Percentiles rank a stretch among this genome's conserved stretches.
phyloP scores from a whole-genome alignment of 2,113 vertebrate genomes.

The Ictalurus furcatus region DNA sequence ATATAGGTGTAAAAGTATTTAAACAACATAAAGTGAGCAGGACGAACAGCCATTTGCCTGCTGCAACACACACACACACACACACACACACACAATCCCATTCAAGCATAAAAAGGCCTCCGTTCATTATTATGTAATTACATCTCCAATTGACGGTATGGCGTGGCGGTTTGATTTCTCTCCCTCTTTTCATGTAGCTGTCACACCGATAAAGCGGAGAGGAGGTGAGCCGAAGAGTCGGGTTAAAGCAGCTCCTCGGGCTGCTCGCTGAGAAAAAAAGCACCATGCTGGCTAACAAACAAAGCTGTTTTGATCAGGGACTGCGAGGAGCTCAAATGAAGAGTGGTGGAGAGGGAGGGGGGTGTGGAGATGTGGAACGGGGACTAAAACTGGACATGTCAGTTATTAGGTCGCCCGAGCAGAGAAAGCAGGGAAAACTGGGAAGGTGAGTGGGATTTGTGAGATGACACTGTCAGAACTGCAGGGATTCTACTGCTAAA shows the following conservation, averaged over 20 bases:
- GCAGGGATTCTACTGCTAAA: conserved; percentile 63
- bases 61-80: conserved; percentile 14
- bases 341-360: conserved; percentile 49
- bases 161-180: conserved; percentile 53
- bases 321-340: conserved; percentile 66
- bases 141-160: conserved; percentile 61
- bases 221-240: conserved; percentile 63
- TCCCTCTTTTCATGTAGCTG: conserved; percentile 67
- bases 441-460: conserved; percentile 44
- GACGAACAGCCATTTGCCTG: background rate
- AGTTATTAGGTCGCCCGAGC: conserved; percentile 70
- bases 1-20: background rate
- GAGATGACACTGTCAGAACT: conserved; percentile 64
- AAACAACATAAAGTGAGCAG: background rate
- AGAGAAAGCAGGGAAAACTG: conserved; percentile 33
- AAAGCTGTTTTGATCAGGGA: conserved; percentile 72
- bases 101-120: conserved; percentile 2
- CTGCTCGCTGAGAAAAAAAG: conserved; percentile 57
- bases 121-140: conserved; percentile 59
- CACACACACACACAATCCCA: background rate
- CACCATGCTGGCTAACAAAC: conserved; percentile 75
- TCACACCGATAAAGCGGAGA: conserved; percentile 66
- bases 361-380: conserved; percentile 13
- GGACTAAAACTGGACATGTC: conserved; percentile 67
- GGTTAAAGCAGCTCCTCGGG: conserved; percentile 57